Evolutionary conservation across 2,113 vertebrate genomes (phyloP).

Genomic region (Eretmochelys imbricata): DNA sequence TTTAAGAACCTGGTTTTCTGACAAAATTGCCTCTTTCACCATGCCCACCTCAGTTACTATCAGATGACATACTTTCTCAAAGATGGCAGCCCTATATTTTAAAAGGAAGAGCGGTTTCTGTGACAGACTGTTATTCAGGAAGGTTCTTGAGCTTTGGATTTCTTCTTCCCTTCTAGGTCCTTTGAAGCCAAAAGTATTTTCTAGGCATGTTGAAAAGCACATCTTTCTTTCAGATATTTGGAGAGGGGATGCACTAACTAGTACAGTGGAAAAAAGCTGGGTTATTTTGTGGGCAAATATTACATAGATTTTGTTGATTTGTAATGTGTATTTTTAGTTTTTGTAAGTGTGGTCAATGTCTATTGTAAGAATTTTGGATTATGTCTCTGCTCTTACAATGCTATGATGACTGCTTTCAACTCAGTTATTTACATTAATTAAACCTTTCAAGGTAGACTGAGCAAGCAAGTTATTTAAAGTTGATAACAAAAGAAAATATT

Average conservation of each 20-base stretch:
- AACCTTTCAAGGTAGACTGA: too few species aligned
- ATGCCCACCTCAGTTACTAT: neutral
- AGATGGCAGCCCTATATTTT: neutral
- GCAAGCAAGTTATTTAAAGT: too few species aligned
- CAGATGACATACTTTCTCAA: neutral
- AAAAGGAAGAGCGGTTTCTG: neutral
- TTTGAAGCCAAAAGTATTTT: neutral
- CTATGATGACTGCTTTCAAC: neutral
- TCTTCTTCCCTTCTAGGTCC: neutral
- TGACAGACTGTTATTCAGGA: neutral
- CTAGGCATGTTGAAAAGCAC: neutral
- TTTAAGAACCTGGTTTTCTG: too few species aligned
- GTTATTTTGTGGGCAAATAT: neutral
- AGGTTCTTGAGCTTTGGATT: neutral
- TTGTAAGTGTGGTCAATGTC: neutral
- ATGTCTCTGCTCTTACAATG: neutral
- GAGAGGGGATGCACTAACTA: neutral
- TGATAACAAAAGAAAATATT: too few species aligned
- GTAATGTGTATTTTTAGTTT: too few species aligned
- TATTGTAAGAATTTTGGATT: neutral
- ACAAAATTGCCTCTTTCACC: too few species aligned
- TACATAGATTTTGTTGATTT: neutral
- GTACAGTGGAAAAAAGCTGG: neutral
- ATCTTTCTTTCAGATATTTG: neutral
- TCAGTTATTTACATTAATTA: too few species aligned